Evolutionary conservation across 2,888 invertebrate species (phyloP).

Genomic region (Celastrina argiolus): DNA sequence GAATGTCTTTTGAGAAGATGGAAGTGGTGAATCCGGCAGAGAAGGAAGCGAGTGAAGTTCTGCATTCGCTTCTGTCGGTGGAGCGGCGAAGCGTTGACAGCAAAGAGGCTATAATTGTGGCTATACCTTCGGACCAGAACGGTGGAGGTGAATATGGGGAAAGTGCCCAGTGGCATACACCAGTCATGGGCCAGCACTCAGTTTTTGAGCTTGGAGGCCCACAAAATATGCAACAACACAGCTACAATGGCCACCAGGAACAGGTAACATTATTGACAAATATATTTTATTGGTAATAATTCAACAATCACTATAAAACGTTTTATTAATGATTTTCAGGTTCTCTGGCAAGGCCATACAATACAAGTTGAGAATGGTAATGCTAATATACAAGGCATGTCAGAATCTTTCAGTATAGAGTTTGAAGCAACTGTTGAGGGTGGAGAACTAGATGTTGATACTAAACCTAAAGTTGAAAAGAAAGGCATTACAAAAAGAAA

Average conservation of each 20-base stretch:
- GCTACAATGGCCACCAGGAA: conserved; percentile 71
- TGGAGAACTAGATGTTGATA: conserved; percentile 65
- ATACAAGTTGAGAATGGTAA: conserved; percentile 79
- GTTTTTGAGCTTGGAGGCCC: conserved; percentile 65
- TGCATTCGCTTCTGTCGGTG: conserved; percentile 81
- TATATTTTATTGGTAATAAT: not conserved
- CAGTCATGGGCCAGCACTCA: conserved; percentile 76
- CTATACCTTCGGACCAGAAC: conserved; percentile 66
- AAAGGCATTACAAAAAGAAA: conserved; percentile 64
- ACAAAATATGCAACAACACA: conserved; percentile 68
- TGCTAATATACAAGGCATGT: conserved; percentile 56
- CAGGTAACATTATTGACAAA: conserved; percentile 47
- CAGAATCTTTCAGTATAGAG: conserved; percentile 58
- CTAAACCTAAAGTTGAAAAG: conserved; percentile 70
- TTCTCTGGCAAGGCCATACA: conserved; percentile 82
- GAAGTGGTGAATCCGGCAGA: conserved; percentile 82
- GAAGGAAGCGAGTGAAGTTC: conserved; percentile 84
- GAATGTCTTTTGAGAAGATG: conserved; percentile 78
- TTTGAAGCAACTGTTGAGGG: conserved; percentile 60
- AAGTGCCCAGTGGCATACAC: conserved; percentile 81
- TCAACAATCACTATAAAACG: conserved; percentile 8
- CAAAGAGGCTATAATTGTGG: conserved; percentile 72
- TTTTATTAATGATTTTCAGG: conserved; percentile 56
- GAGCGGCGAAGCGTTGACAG: conserved; percentile 81
- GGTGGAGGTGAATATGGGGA: conserved; percentile 70